Evolutionary conservation across 2,113 vertebrate genomes (phyloP).

Genomic region (Corydoras sp.): DNA sequence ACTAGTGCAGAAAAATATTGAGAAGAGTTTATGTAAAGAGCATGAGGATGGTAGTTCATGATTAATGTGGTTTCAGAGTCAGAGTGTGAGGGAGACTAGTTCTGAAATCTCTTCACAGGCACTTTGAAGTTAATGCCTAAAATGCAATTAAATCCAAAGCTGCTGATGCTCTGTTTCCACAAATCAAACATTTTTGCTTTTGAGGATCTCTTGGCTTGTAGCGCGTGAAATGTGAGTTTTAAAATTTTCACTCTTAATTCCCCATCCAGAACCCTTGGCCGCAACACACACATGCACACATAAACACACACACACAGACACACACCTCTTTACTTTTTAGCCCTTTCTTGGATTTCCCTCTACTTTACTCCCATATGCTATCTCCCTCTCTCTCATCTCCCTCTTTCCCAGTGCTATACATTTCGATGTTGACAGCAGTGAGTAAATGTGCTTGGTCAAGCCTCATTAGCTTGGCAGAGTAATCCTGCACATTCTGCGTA

Average conservation of each 20-base stretch:
- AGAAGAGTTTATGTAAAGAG: background rate
- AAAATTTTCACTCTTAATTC: conserved; percentile 14
- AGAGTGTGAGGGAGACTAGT: background rate
- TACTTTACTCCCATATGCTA: no score
- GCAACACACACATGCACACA: no score
- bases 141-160: conserved; percentile 49
- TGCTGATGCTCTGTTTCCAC: conserved; percentile 4
- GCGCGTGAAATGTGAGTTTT: conserved; percentile 7
- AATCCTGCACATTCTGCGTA: conserved; percentile 46
- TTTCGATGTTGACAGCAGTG: conserved; percentile 45
- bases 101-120: conserved; percentile 31
- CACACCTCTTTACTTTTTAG: no score
- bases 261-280: background rate
- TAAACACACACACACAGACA: no score
- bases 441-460: conserved; percentile 56
- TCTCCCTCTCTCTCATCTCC: no score
- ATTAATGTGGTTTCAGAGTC: conserved; percentile 11
- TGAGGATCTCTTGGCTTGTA: background rate
- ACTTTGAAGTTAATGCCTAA: conserved; percentile 61
- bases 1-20: background rate
- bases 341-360: no score
- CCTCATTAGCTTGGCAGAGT: conserved; percentile 56
- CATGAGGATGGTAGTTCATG: background rate
- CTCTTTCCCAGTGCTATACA: conserved; percentile 31
- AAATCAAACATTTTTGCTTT: conserved; percentile 15